These are phyloP conservation scores for Sarcophilus harrisii DNA, from an alignment of 2,797 vertebrate genomes.

Conservation along the genomic window DNA sequence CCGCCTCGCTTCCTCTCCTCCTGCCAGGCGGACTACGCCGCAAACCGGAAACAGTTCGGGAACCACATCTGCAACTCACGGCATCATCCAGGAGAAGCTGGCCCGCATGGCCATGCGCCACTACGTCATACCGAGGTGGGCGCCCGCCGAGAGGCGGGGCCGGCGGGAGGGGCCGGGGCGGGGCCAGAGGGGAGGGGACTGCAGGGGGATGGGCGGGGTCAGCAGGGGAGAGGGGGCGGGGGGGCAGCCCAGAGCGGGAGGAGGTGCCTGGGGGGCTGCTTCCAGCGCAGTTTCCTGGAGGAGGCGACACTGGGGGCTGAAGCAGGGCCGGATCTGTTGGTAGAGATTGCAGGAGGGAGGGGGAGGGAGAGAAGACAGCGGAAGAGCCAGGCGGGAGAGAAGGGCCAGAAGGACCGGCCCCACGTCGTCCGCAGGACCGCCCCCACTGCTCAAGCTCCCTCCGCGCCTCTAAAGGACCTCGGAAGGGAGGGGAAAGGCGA, in stretches of 20 bases:
- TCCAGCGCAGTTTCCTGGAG: not conserved
- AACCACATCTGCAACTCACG: conserved; percentile 87
- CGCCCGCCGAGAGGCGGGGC: too few species aligned
- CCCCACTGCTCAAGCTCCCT: too few species aligned
- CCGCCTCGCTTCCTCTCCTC: too few species aligned
- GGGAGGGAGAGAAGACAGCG: not conserved
- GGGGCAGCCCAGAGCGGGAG: not conserved
- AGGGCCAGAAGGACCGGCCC: not conserved
- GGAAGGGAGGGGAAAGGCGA: not conserved
- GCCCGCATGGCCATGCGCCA: conserved; percentile 88
- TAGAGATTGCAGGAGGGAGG: not conserved
- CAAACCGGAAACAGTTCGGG: conserved; percentile 89
- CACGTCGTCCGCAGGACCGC: too few species aligned
- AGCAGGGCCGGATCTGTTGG: not conserved
- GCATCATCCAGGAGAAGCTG: conserved; percentile 89
- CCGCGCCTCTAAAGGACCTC: not conserved
- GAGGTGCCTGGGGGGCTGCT: not conserved
- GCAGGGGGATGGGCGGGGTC: too few species aligned
- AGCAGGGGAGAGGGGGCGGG: not conserved
- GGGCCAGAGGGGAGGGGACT: too few species aligned
- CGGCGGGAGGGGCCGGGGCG: too few species aligned
- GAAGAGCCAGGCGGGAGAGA: not conserved
- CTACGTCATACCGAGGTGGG: conserved; percentile 87
- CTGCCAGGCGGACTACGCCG: conserved; percentile 87
- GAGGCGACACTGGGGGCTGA: not conserved